Conservation (phyloP, 2,888 invertebrate genomes). For the Cerceris ruficornis region DNA sequence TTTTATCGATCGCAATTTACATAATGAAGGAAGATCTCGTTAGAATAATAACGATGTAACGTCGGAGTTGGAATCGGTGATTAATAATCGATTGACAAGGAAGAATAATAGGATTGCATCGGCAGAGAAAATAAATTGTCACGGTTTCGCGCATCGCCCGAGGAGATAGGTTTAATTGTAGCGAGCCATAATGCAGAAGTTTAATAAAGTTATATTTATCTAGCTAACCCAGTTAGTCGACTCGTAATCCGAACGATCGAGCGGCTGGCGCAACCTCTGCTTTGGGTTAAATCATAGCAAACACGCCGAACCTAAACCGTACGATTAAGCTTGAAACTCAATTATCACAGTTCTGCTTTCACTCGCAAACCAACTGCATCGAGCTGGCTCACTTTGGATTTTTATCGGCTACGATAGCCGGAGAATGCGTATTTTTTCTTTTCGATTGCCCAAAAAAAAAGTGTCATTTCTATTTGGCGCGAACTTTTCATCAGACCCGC, state of each 20-base stretch:
- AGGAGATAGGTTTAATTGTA: background rate
- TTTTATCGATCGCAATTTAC: background rate
- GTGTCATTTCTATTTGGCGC: too few relatives aligned
- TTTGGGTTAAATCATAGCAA: constrained; percentile 43
- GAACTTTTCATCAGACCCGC: too few relatives aligned
- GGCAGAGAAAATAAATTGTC: too few relatives aligned
- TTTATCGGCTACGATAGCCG: constrained; percentile 3
- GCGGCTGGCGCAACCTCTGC: constrained; percentile 33
- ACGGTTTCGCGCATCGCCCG: too few relatives aligned
- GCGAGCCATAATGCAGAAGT: background rate
- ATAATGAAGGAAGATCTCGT: background rate
- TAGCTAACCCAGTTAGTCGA: constrained; percentile 35
- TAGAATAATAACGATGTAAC: background rate
- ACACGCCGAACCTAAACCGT: constrained; percentile 43
- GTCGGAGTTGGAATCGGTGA: background rate
- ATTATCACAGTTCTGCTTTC: constrained; percentile 47
- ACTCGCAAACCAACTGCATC: constrained; percentile 42
- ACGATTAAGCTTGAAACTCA: constrained; percentile 50
- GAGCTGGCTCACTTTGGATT: constrained; percentile 32
- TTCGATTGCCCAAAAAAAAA: background rate
- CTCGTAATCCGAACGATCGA: constrained; percentile 16
- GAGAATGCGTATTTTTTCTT: constrained; percentile 27
- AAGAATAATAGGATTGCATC: too few relatives aligned
- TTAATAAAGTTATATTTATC: constrained; percentile 38
- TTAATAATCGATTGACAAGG: too few relatives aligned